A percentile compares a stretch with the other conserved stretches of the same genome.
Conservation (phyloP, 2,113 vertebrate species). For the Cricetomys ansorgei region DNA sequence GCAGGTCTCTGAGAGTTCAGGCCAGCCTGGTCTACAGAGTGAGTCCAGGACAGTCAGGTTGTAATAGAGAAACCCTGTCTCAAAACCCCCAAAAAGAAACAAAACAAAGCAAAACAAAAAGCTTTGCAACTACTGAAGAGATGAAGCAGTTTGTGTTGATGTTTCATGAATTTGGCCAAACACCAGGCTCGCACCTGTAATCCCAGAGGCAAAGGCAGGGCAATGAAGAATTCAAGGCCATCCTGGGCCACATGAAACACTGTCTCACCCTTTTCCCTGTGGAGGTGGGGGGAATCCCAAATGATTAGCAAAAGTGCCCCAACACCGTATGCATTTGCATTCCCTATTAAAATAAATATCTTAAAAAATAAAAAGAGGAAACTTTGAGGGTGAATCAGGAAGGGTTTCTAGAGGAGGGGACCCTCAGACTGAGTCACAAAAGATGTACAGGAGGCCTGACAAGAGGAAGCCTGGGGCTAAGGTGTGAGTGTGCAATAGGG, state of each 20-base stretch:
- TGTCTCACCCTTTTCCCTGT: not conserved
- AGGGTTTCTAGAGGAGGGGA: constrained; percentile 18
- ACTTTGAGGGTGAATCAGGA: not conserved
- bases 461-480: not conserved
- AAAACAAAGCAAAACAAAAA: not conserved
- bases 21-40: too few species aligned
- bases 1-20: too few species aligned
- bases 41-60: too few species aligned
- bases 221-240: not conserved
- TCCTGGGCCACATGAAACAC: not conserved
- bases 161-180: not conserved
- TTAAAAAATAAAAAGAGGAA: not conserved
- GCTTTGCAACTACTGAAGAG: constrained; percentile 24
- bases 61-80: not conserved
- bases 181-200: not conserved
- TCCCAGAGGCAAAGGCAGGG: not conserved
- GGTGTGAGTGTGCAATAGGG: not conserved
- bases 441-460: not conserved
- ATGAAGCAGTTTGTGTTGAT: not conserved
- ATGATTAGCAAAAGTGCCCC: not conserved
- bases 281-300: not conserved
- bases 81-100: not conserved
- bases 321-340: not conserved
- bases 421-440: not conserved
- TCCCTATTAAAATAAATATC: not conserved